phyloP scores from a whole-genome alignment of 2,113 vertebrate genomes.

The Polypterus bichir region DNA sequence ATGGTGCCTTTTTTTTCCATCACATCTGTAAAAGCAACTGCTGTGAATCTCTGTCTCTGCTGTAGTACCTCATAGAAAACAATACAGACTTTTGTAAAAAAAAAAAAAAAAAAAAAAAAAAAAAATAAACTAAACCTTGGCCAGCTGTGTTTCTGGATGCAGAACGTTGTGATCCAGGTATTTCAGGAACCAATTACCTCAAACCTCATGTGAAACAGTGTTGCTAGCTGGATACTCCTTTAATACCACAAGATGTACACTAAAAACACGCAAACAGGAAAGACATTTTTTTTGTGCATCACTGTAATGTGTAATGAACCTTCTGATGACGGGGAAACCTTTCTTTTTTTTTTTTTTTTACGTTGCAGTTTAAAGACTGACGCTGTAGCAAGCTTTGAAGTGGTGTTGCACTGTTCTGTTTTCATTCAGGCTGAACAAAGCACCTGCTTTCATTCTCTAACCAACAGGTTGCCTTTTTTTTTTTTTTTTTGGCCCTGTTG shows the following conservation, averaged over 20 bases:
- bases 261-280: slow-evolving; percentile 34
- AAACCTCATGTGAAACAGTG: slow-evolving; percentile 61
- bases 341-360: slow-evolving; percentile 19
- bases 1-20: slow-evolving; percentile 63
- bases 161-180: slow-evolving; percentile 53
- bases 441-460: slow-evolving; percentile 40
- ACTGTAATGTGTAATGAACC: slow-evolving; percentile 36
- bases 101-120: slow-evolving; percentile 19
- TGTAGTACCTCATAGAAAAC: slow-evolving; percentile 28
- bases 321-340: slow-evolving; percentile 44
- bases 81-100: slow-evolving; percentile 9
- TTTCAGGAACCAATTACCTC: slow-evolving; percentile 79
- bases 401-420: slow-evolving; percentile 28
- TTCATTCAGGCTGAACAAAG: slow-evolving; percentile 15
- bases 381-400: slow-evolving; percentile 11
- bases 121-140: slow-evolving; percentile 32
- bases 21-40: slow-evolving; percentile 55
- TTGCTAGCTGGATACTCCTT: slow-evolving; percentile 53
- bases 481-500: no score
- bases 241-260: slow-evolving; percentile 40
- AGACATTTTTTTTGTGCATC: slow-evolving; percentile 31
- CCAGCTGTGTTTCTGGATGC: slow-evolving; percentile 54
- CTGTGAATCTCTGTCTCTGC: slow-evolving; percentile 42
- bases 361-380: no score
- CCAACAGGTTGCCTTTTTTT: no score